Evolutionary conservation across 2,797 vertebrate species (phyloP), one percentile per base, ranked within the genome.

Genomic region (Emys orbicularis): DNA sequence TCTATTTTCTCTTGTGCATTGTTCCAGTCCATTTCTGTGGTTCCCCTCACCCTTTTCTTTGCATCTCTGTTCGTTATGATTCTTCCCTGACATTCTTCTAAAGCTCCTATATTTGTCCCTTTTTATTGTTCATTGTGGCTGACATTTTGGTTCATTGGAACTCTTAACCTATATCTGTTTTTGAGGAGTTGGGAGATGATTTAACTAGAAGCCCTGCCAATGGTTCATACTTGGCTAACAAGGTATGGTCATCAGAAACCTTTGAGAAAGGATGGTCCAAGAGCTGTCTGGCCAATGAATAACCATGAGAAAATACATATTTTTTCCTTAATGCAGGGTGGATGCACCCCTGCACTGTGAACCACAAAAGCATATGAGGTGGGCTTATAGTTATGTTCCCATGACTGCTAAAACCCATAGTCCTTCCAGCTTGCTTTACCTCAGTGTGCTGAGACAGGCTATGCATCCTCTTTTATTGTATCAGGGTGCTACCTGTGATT

Each of bases 221-320:
- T 88, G 61, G 10, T 29, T 41, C 85, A 13, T 83, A 31, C 68
- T 80, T 92, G 85, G 88, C 92, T 94, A 92, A 88, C 81, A 84
- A 92, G 44, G 34, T 49, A 59, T 50, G 50, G 83, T 86, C 83
- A 50, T 53, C 47, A 49, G 72, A 83, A 94, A 95, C 86, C 34
- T 1, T 87, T 76, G 77, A 94, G 61, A 74, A 89, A 93, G 95
- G 79, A 94, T 92, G 61, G 94, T 76, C 76, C 3, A 92, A 90
- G 74, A 93, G 89, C 31, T 88, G 94, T 90, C 93, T 97, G 85
- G 84, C 54, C 92, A 96, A 94, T 95, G 95, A 95, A 90, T 84
- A 95, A 86, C 57, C 1, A 2, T 95, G 93, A 93, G 61, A 94
- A 96, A 93, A 91, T 37, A 21, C 25, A 9, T 77, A 83, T 5